Conservation (phyloP, 2,113 vertebrate genomes). For the Uria lomvia region DNA sequence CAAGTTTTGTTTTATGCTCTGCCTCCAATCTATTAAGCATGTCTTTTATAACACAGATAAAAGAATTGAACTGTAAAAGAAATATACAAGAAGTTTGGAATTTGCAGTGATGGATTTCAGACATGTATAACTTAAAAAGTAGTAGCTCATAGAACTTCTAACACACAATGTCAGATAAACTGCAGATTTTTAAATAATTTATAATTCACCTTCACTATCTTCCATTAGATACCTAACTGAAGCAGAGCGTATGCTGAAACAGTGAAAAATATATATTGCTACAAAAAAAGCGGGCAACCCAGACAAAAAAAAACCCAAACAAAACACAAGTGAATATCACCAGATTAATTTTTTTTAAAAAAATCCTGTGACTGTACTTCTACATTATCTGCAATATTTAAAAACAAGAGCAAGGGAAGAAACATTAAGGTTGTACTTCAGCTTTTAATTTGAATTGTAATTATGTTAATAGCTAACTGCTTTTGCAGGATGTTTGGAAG, state of each 20-base stretch:
- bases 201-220: background rate
- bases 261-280: background rate
- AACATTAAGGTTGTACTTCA: background rate
- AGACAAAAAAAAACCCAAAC: background rate
- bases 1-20: conserved; percentile 97
- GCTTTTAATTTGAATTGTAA: background rate
- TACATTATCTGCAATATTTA: background rate
- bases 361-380: background rate
- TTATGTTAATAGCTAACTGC: background rate
- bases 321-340: background rate
- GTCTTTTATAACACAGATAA: conserved; percentile 95
- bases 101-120: conserved; percentile 1
- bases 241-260: background rate
- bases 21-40: conserved; percentile 93
- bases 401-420: background rate
- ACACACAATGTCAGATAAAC: background rate
- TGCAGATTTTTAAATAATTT: background rate
- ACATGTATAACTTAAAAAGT: background rate
- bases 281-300: background rate
- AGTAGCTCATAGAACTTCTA: background rate
- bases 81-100: conserved; percentile 27
- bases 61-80: conserved; percentile 92
- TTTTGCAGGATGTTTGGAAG: background rate
- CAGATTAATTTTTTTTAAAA: background rate
- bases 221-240: background rate